phyloP scores from a whole-genome alignment of 2,797 vertebrate species.

The Platalea minor region DNA sequence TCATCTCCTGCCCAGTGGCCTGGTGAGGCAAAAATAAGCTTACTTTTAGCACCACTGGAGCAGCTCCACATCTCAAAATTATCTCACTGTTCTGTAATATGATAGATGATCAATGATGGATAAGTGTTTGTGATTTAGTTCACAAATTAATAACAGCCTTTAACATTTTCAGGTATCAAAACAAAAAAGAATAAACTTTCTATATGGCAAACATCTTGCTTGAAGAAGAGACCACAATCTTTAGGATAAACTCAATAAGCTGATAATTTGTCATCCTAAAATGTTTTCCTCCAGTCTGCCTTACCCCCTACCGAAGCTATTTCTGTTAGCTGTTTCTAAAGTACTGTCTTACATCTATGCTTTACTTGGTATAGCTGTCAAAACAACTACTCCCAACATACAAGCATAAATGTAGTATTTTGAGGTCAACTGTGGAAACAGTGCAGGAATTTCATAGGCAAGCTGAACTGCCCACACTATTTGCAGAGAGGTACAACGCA shows the following conservation, averaged over 20 bases:
- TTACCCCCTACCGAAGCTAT: background rate
- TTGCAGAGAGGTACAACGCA: background rate
- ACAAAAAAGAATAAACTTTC: background rate
- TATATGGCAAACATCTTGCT: background rate
- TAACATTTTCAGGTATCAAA: background rate
- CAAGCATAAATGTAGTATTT: background rate
- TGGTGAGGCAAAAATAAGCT: slow-evolving; percentile 76
- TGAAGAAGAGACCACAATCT: background rate
- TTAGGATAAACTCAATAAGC: background rate
- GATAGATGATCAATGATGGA: background rate
- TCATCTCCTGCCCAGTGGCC: slow-evolving; percentile 95
- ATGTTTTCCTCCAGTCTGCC: background rate
- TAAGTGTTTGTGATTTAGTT: background rate
- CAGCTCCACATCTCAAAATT: background rate
- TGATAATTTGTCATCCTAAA: background rate
- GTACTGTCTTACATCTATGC: background rate
- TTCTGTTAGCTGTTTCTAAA: background rate
- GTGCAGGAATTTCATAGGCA: background rate
- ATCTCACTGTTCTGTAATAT: background rate
- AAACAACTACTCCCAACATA: background rate
- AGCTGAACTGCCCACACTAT: background rate
- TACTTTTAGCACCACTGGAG: background rate
- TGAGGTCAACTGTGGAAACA: background rate
- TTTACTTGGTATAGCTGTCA: background rate
- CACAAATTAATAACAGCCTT: background rate